Base-by-base conservation (phyloP, 2,888 invertebrate genomes). In the Epistrophe grossulariae region DNA sequence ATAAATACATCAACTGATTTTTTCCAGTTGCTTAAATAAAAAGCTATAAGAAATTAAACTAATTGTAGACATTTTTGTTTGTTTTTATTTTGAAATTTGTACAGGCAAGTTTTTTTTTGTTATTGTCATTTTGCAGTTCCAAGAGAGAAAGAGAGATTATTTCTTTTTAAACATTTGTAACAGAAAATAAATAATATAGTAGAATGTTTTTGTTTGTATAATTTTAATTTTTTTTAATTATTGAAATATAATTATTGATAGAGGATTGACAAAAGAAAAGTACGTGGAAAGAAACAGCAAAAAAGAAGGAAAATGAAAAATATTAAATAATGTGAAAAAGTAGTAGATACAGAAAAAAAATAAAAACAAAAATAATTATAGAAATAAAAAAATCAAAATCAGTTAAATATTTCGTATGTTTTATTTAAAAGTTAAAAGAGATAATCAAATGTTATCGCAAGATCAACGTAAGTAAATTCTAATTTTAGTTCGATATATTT, bases 331-430 rank as follows among this genome's bases (percentile, higher is more conserved):
- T 84, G 88, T 88, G 88, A 88, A 88, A 77, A 74, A 73, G 48
- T 88, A 88, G 88, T 83, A 83, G 83, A 87, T 78, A 80, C 76
- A 79, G 83, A 64, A 87, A 55, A 52, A 17, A 38, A 43, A 62
- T 82, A 81, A 81, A 48, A 55, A 52, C 48, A 70, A 87, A 83
- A 83, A 87, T 87, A 87, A 83, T 88, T 84, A 84, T 80, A 88
- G 84, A 88, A 88, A 83, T 84, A 88, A 84, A 84, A 85, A 84
- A 88, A 88, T 84, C 78, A 80, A 88, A 88, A 88, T 88, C 77
- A 88, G 83, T 88, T 84, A 70, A 78, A 79, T 24, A 71, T 35
- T 15, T 66, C 43, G 31, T 28, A 19, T 55, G 43, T 57, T 88
- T 79, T 68, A 48, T 73, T 73, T 68, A 19, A 70, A 38, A 70